Conservation (phyloP, 2,888 invertebrate genomes). For the Ametastegia equiseti region DNA sequence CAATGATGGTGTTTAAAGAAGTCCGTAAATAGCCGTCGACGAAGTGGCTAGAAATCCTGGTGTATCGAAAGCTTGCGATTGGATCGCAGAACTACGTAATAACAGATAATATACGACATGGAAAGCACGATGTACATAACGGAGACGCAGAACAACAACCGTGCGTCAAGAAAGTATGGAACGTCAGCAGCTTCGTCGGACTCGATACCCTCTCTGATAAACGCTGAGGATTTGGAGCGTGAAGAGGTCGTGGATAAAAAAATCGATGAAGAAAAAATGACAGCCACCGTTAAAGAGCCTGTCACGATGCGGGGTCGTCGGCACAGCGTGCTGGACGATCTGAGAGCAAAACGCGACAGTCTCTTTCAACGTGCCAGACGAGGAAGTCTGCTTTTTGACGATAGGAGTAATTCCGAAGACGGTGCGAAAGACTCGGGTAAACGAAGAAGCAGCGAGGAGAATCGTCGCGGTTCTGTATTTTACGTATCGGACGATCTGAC, state of each 20-base stretch:
- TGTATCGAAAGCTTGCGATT: neutral
- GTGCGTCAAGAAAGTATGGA: constrained; percentile 49
- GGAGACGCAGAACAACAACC: constrained; percentile 64
- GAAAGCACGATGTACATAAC: constrained; percentile 70
- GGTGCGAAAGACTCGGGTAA: constrained; percentile 66
- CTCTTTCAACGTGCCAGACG: constrained; percentile 69
- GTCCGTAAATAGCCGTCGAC: neutral
- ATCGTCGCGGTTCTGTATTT: constrained; percentile 68
- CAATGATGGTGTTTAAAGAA: neutral
- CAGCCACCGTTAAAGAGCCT: neutral
- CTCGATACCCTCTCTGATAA: constrained; percentile 70
- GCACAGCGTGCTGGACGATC: constrained; percentile 73
- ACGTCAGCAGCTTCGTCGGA: constrained; percentile 65
- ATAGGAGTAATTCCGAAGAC: constrained; percentile 65
- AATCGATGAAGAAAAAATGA: neutral
- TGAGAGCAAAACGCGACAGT: constrained; percentile 70
- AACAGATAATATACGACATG: constrained; percentile 56
- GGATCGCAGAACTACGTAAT: neutral
- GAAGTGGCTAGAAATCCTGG: too few relatives aligned
- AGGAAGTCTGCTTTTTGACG: constrained; percentile 67
- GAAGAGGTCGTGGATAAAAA: neutral
- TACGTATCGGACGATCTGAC: constrained; percentile 70
- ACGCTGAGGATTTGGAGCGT: neutral
- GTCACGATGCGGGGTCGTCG: constrained; percentile 62
- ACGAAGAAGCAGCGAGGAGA: constrained; percentile 64